Base-by-base conservation (phyloP, 2,113 vertebrate genomes). In the Epinephelus moara region DNA sequence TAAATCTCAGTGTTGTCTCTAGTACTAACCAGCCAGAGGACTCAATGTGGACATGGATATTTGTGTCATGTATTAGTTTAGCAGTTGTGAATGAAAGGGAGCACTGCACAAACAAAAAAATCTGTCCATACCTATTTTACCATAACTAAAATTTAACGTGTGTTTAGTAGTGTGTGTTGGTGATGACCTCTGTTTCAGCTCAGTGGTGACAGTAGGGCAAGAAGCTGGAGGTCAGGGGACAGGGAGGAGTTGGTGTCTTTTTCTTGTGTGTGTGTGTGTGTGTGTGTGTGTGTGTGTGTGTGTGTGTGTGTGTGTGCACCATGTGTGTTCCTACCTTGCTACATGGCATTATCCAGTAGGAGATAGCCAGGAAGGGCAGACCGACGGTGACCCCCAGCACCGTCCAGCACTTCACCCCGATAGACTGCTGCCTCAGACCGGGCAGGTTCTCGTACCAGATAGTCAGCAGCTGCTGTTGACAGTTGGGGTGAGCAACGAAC, bases 401-500 rank as follows among this genome's bases (percentile, higher is more conserved):
- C 18, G 97, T 98, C 96, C 98, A 88, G 93, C 97, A 98, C 95
- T 99, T 99, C 91, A 99, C 97, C 68, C 96, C 96, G 10, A 98
- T 90, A n/a, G 98, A 99, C 86, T 98, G 98, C 92, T 99, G 98
- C 90, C 98, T 95, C 85, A 99, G 92, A 88, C 95, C 97, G 33
- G 98, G 97, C 91, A 99, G 96, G 91, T 99, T 99, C 92, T 99
- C 98, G 40, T 99, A 99, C 98, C 98, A 99, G 95, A 99, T 97
- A 81, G 97, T 99, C 87, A 99, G 95, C 85, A 99, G 87, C 82
- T 99, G 98, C 94, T 99, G 98, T 89, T 99, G 98, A 94, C 98
- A 99, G 95, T 99, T 99, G 57, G 98, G 98, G 92, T 99, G 98
- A 81, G 98, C 98, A 50, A 99, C 98, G 47, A 99, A 99, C 98